A percentile compares a stretch with the other conserved stretches of the same genome.
Conservation (phyloP, 2,888 invertebrate species). For the Drosophila antonietae region DNA sequence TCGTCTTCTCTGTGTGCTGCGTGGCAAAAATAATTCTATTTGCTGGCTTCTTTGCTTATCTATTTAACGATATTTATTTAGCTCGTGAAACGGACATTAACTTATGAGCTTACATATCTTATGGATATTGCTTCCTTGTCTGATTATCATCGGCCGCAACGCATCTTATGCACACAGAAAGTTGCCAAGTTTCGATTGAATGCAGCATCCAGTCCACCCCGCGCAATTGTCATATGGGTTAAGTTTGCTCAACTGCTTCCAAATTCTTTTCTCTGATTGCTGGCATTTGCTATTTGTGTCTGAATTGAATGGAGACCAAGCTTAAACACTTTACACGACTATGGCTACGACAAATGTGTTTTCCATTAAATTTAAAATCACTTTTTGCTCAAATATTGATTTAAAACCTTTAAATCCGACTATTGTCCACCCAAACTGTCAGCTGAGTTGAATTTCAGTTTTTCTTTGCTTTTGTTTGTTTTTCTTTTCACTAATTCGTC, state of each 20-base stretch:
- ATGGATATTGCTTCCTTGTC: constrained; percentile 15
- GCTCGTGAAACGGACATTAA: constrained; percentile 46
- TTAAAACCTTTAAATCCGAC: background rate
- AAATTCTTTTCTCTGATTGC: constrained; percentile 1
- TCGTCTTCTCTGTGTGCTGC: constrained; percentile 30
- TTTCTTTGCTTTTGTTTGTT: background rate
- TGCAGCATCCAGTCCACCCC: background rate
- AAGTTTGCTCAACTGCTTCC: constrained; percentile 4
- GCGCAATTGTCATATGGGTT: constrained; percentile 1
- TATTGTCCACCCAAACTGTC: background rate
- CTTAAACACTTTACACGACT: background rate
- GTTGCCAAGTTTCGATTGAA: constrained; percentile 1
- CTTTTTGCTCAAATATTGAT: background rate
- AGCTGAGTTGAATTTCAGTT: background rate
- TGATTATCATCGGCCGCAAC: constrained; percentile 7
- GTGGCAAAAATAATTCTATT: constrained; percentile 65
- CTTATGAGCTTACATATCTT: constrained; percentile 51
- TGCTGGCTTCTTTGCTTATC: constrained; percentile 70
- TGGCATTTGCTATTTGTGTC: constrained; percentile 5
- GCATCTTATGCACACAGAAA: background rate
- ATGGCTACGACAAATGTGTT: background rate
- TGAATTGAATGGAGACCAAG: constrained; percentile 2
- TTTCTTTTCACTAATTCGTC: background rate
- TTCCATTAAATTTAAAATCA: background rate
- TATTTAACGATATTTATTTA: constrained; percentile 69